These are phyloP conservation scores for Lasioglossum calceatum DNA, from an alignment of 2,888 invertebrate species.

Conservation along the genomic window DNA sequence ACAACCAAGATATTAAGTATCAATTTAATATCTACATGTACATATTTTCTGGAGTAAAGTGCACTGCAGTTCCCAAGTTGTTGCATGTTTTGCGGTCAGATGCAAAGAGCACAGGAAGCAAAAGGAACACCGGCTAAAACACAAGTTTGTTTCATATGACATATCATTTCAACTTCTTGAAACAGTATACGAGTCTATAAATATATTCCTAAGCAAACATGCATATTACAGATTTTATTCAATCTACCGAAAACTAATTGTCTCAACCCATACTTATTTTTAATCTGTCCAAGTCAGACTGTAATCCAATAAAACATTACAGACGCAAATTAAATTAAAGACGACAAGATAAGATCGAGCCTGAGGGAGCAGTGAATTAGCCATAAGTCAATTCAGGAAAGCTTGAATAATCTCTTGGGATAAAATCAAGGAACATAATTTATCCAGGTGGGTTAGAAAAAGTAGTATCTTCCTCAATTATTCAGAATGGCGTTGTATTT, in stretches of 20 bases:
- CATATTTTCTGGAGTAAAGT: constrained; percentile 10
- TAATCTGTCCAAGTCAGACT: background rate
- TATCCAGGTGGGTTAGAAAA: background rate
- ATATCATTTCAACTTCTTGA: constrained; percentile 7
- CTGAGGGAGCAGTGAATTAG: too few relatives aligned
- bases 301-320: background rate
- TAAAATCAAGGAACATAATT: background rate
- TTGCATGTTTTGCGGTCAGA: constrained; percentile 21
- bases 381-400: background rate
- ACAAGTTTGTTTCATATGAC: constrained; percentile 7
- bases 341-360: too few relatives aligned
- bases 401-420: background rate
- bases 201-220: constrained; percentile 1
- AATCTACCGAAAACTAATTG: too few relatives aligned
- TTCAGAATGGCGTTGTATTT: background rate
- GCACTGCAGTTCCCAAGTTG: constrained; percentile 24
- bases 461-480: background rate
- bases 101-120: constrained; percentile 30
- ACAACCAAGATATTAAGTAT: background rate
- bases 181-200: constrained; percentile 8
- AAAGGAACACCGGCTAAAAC: constrained; percentile 19
- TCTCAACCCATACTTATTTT: background rate
- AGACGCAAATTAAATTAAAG: too few relatives aligned
- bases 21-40: too few relatives aligned
- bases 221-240: background rate